Evolutionary conservation across 2,888 invertebrate genomes (phyloP).

Genomic region (Drosophila stalkeri): DNA sequence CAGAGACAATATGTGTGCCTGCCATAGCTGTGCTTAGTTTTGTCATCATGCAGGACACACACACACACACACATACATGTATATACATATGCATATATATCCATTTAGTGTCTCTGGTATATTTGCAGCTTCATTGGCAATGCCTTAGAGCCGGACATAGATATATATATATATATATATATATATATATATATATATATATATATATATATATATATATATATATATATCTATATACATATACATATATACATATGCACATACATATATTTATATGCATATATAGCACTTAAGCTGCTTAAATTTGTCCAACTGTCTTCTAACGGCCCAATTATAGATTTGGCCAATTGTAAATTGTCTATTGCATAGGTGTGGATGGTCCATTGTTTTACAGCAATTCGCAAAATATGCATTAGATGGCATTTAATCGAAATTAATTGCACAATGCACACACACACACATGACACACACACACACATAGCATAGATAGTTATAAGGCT

Average conservation of each 20-base stretch:
- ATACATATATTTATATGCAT: not conserved
- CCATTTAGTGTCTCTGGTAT: not conserved
- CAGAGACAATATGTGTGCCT: slow-evolving; percentile 12
- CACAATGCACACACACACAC: not conserved
- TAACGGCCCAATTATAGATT: slow-evolving; percentile 47
- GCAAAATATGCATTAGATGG: slow-evolving; percentile 4
- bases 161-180: slow-evolving; percentile 1
- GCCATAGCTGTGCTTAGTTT: not conserved
- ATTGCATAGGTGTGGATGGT: slow-evolving; percentile 4
- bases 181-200: not conserved
- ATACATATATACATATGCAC: no score
- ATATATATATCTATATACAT: not conserved
- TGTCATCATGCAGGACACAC: not conserved
- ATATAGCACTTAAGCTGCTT: slow-evolving; percentile 16
- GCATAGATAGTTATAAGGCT: slow-evolving; percentile 8
- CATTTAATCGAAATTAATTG: slow-evolving; percentile 26
- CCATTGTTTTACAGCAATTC: not conserved
- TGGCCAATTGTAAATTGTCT: slow-evolving; percentile 31
- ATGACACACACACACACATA: not conserved
- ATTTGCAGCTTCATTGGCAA: not conserved
- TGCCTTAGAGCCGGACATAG: not conserved
- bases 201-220: not conserved
- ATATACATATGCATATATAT: not conserved
- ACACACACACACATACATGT: not conserved
- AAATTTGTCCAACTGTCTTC: slow-evolving; percentile 12